Evolutionary conservation across 2,888 invertebrate genomes (phyloP).

Genomic region (Stenchaetothrips biformis): DNA sequence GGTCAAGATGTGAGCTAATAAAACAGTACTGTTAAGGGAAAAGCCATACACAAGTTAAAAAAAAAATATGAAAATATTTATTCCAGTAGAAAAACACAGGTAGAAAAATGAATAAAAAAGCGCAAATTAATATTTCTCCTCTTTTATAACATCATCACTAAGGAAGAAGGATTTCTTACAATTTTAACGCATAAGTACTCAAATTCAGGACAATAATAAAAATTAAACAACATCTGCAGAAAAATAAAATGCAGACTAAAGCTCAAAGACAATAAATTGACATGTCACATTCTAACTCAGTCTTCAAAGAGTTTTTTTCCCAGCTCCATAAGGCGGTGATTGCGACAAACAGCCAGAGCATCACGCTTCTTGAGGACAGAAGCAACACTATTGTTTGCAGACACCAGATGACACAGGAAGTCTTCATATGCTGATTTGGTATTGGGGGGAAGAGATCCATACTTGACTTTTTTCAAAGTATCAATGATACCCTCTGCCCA

Average conservation of each 20-base stretch:
- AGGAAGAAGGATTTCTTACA: slow-evolving; percentile 17
- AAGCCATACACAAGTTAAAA: slow-evolving; percentile 20
- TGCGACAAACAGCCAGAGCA: slow-evolving; percentile 76
- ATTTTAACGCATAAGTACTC: not conserved
- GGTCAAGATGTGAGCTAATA: slow-evolving; percentile 14
- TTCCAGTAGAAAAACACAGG: slow-evolving; percentile 26
- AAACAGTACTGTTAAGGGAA: slow-evolving; percentile 10
- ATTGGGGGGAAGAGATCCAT: slow-evolving; percentile 74
- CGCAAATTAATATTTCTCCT: not conserved
- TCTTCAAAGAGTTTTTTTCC: slow-evolving; percentile 84
- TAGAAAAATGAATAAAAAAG: slow-evolving; percentile 16
- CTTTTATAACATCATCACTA: not conserved
- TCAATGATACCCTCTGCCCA: slow-evolving; percentile 86
- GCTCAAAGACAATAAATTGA: slow-evolving; percentile 19
- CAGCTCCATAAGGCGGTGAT: slow-evolving; percentile 82
- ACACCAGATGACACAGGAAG: slow-evolving; percentile 76
- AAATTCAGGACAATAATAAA: slow-evolving; percentile 29
- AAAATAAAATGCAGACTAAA: slow-evolving; percentile 31
- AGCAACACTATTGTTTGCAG: slow-evolving; percentile 69
- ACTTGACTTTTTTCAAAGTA: slow-evolving; percentile 74
- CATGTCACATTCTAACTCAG: slow-evolving; percentile 47
- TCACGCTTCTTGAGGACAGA: slow-evolving; percentile 75
- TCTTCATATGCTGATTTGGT: slow-evolving; percentile 88
- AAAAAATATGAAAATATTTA: slow-evolving; percentile 28
- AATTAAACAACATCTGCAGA: slow-evolving; percentile 25